Conservation (phyloP, 2,797 vertebrate species). For the Alauda arvensis region DNA sequence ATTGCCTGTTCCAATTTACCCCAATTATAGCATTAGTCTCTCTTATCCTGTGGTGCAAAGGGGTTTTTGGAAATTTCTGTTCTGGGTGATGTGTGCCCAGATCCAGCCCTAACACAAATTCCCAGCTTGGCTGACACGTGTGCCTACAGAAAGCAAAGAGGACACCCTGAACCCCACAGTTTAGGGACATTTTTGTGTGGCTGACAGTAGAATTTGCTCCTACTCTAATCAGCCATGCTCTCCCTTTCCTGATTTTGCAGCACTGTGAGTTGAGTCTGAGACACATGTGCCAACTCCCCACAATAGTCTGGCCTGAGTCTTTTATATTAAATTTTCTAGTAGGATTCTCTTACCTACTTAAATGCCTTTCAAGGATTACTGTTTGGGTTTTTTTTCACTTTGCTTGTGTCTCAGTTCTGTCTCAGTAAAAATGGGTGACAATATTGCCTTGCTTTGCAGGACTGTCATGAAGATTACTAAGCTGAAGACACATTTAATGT, state of each 20-base stretch:
- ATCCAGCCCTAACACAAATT: background rate
- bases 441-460: background rate
- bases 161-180: background rate
- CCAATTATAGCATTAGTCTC: accelerated
- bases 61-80: background rate
- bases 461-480: background rate
- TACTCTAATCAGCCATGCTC: background rate
- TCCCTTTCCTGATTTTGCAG: background rate
- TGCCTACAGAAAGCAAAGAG: background rate
- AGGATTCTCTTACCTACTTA: background rate
- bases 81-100: background rate
- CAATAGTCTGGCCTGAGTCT: background rate
- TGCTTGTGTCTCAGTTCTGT: background rate
- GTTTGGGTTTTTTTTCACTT: background rate
- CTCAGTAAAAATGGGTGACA: background rate
- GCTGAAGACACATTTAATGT: background rate
- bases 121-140: accelerated
- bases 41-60: background rate
- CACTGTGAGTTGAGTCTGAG: background rate
- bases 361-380: background rate
- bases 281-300: accelerated
- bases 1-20: background rate
- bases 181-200: background rate
- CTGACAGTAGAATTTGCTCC: background rate
- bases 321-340: background rate